These are phyloP conservation scores for Solenopsis invicta DNA, from an alignment of 1,140 invertebrate species.

Conservation along the genomic window DNA sequence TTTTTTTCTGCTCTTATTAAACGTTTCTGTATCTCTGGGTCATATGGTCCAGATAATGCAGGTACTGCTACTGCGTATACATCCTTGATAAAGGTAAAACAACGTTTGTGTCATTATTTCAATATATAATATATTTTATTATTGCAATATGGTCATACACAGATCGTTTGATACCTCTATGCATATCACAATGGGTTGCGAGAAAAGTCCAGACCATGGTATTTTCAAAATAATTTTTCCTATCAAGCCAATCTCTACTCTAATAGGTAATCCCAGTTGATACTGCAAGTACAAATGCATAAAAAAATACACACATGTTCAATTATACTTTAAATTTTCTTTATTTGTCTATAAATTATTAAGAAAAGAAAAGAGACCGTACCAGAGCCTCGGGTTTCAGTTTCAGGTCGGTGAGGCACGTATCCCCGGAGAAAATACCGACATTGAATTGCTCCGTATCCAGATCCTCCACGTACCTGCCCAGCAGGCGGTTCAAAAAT, in stretches of 20 bases:
- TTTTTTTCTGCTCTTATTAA: slow-evolving; percentile 91
- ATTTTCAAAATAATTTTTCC: slow-evolving; percentile 92
- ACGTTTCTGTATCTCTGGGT: slow-evolving; percentile 92
- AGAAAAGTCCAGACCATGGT: slow-evolving; percentile 92
- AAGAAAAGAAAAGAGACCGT: slow-evolving; percentile 76
- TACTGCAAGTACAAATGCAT: slow-evolving; percentile 88
- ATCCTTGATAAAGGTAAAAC: slow-evolving; percentile 86
- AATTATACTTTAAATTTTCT: neutral
- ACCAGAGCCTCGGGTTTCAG: slow-evolving; percentile 94
- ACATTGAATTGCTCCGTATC: slow-evolving; percentile 94
- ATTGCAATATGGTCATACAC: neutral
- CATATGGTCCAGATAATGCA: slow-evolving; percentile 90
- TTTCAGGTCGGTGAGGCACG: slow-evolving; percentile 92
- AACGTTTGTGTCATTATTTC: slow-evolving; percentile 5
- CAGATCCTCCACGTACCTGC: slow-evolving; percentile 93
- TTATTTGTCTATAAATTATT: neutral
- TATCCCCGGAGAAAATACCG: slow-evolving; percentile 93
- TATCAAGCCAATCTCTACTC: slow-evolving; percentile 93
- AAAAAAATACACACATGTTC: neutral
- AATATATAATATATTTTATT: slow-evolving; percentile 40
- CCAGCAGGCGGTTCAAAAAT: slow-evolving; percentile 92
- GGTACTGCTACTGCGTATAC: slow-evolving; percentile 92
- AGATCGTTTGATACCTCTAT: slow-evolving; percentile 88
- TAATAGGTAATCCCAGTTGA: slow-evolving; percentile 93
- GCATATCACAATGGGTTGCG: slow-evolving; percentile 90